A percentile compares a stretch with the other conserved stretches of the same genome.
Conservation (phyloP, 2,888 invertebrate species). For the Chrysolina haemoptera region DNA sequence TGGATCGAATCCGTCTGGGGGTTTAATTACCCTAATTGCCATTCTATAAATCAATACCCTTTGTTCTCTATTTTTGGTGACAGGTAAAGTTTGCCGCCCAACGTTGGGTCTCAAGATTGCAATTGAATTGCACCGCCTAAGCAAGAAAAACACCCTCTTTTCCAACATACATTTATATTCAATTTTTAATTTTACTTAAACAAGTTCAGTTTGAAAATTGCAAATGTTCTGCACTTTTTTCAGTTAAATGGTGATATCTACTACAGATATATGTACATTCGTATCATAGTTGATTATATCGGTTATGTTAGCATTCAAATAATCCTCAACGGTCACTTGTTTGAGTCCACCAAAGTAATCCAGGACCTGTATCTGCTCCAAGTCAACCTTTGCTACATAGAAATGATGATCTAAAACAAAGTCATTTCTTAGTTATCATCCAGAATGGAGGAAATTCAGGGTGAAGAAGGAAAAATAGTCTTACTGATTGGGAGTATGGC, state of each 20-base stretch:
- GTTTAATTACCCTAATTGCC: no score
- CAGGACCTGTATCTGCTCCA: conserved; percentile 81
- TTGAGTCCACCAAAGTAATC: conserved; percentile 89
- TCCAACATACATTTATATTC: no score
- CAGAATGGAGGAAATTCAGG: background rate
- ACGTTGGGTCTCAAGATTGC: no score
- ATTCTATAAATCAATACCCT: no score
- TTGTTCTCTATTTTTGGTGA: no score
- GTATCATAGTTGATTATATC: conserved; percentile 46
- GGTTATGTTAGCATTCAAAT: conserved; percentile 64
- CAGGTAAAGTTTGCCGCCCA: no score
- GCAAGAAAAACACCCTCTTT: no score
- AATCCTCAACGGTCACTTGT: conserved; percentile 76
- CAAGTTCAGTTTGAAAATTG: no score
- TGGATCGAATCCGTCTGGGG: no score
- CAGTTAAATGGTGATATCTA: conserved; percentile 15
- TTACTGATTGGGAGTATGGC: background rate
- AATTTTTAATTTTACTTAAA: no score
- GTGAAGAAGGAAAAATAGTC: background rate
- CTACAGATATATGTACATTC: conserved; percentile 25
- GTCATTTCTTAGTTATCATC: conserved; percentile 23
- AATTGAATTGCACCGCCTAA: no score
- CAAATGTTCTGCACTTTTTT: no score
- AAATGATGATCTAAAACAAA: conserved; percentile 79
- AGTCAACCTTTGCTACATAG: conserved; percentile 84